Percentiles rank a stretch among this genome's conserved stretches.
phyloP scores from a whole-genome alignment of 2,113 vertebrate species.

The Myrmecobius fasciatus region DNA sequence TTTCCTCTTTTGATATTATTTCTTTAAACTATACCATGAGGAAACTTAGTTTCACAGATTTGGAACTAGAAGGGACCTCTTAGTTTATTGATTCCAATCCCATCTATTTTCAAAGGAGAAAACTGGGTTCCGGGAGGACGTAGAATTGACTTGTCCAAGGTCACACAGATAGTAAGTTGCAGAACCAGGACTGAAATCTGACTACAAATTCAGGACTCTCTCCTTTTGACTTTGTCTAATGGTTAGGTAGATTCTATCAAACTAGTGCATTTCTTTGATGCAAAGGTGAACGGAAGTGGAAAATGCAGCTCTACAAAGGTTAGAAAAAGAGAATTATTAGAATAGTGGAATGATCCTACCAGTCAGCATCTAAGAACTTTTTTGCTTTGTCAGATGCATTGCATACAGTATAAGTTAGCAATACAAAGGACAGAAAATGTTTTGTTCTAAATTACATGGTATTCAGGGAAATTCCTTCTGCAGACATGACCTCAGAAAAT shows the following conservation, averaged over 20 bases:
- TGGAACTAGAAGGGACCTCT: background rate
- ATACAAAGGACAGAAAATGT: background rate
- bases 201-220: background rate
- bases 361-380: background rate
- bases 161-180: background rate
- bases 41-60: slow-evolving; percentile 14
- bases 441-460: slow-evolving; percentile 18
- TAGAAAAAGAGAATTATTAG: background rate
- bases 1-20: slow-evolving; percentile 27
- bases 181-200: background rate
- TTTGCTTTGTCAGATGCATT: slow-evolving; percentile 17
- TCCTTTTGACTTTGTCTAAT: background rate
- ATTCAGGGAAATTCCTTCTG: background rate
- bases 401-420: background rate
- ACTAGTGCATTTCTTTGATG: background rate
- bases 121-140: background rate
- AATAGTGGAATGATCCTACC: background rate
- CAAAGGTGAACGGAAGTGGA: background rate
- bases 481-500: slow-evolving; percentile 33
- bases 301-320: background rate
- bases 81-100: background rate
- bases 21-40: slow-evolving; percentile 23
- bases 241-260: background rate
- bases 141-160: background rate
- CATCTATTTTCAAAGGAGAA: background rate